A percentile compares a stretch with the other conserved stretches of the same genome.
Conservation (phyloP, 1,140 invertebrate genomes). For the Leptinotarsa texana region DNA sequence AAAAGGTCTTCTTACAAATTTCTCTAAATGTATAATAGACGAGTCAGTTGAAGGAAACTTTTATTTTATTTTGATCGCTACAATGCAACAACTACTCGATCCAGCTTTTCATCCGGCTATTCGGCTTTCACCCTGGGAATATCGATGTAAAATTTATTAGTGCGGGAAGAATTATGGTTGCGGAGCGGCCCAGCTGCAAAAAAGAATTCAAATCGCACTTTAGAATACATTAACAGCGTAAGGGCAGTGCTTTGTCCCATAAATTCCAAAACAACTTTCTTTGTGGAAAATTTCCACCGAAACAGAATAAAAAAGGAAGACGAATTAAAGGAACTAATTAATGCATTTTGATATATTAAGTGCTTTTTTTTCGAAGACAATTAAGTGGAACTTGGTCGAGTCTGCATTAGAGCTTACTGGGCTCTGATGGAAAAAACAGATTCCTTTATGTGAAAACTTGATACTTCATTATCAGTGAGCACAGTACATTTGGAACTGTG, state of each 20-base stretch:
- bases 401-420: too few relatives aligned
- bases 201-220: constrained; percentile 28
- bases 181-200: not conserved
- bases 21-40: too few relatives aligned
- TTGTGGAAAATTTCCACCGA: not conserved
- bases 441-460: too few relatives aligned
- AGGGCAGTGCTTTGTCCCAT: constrained; percentile 28
- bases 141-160: constrained; percentile 19
- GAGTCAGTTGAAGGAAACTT: too few relatives aligned
- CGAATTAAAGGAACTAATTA: not conserved
- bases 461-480: too few relatives aligned
- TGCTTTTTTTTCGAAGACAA: not conserved
- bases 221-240: constrained; percentile 35
- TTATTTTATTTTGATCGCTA: too few relatives aligned
- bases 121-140: constrained; percentile 7
- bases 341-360: not conserved
- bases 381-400: too few relatives aligned
- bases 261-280: constrained; percentile 23
- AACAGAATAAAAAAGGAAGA: not conserved
- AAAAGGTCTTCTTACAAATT: too few relatives aligned
- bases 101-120: not conserved
- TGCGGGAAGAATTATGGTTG: constrained; percentile 5
- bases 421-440: too few relatives aligned
- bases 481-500: too few relatives aligned
- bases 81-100: not conserved